These are phyloP conservation scores for Pelobates cultripes DNA, from an alignment of 2,797 vertebrate species.

Conservation along the genomic window DNA sequence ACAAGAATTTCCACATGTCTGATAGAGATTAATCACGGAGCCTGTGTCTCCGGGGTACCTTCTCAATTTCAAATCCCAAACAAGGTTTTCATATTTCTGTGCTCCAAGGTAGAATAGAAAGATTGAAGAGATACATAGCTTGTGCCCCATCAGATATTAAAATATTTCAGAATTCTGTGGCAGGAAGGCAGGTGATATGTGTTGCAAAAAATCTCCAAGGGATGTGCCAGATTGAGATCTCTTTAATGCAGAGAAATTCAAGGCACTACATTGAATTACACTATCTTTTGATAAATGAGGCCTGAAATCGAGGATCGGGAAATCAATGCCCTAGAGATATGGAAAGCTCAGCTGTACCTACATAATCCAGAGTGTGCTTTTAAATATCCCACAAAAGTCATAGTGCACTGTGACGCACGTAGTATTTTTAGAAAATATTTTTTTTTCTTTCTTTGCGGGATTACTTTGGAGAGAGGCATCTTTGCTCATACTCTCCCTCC, in stretches of 20 bases:
- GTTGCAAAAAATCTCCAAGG: neutral
- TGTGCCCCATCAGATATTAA: neutral
- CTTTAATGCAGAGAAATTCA: neutral
- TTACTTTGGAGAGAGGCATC: neutral
- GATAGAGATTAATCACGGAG: conserved; percentile 1
- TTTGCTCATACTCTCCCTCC: neutral
- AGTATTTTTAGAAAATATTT: neutral
- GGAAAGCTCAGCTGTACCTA: neutral
- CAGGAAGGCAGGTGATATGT: neutral
- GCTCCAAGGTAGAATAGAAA: neutral
- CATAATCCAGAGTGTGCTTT: neutral
- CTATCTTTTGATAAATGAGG: neutral
- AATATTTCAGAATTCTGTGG: neutral
- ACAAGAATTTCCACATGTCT: neutral
- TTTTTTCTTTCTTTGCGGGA: neutral
- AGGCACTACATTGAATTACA: neutral
- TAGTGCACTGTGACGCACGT: too few species aligned
- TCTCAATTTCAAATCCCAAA: neutral
- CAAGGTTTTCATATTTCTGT: neutral
- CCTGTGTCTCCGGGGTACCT: neutral
- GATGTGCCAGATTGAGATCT: neutral
- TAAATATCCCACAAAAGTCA: too few species aligned
- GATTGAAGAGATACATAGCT: neutral
- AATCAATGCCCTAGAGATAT: neutral
- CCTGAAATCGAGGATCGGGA: neutral